Base-by-base conservation (phyloP, 2,888 invertebrate genomes). In the Keiferia lycopersicella region DNA sequence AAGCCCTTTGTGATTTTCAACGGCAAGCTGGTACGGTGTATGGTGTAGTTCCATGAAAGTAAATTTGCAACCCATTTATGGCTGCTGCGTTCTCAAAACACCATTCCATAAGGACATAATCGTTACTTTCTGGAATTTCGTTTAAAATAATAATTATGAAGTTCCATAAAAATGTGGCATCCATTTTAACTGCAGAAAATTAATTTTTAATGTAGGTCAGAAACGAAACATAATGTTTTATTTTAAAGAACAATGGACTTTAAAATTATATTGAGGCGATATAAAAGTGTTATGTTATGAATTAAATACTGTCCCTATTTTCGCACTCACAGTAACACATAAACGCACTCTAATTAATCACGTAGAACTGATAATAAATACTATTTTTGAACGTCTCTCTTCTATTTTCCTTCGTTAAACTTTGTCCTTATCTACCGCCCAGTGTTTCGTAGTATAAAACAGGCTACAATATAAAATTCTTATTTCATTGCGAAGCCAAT, bases 31-130 rank as follows among this genome's bases (percentile, higher is more conserved):
- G 45, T 16, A 41, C 14, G 41, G 41, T 14, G 41, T n/a, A 41
- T 41, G 41, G n/a, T 45, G 45, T 10, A 48, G 51, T 53, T 53
- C 22, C 51, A 53, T 53, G 51, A 53, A 53, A 53, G 51, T 53
- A 53, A 26, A 53, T 53, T 53, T 22, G 51, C 51, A 22, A 53
- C 22, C 51, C 51, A 53, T 53, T 20, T 53, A 53, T 22, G 51
- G 51, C 51, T 14, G 22, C 12, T 1, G 51, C 22, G 51, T 53
- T 53, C 51, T 53, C 51, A 14, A 22, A 53, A 53, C 51, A 53
- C 22, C 51, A 53, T 22, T 53, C 14, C 22, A 20, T 12, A 11
- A 11, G 20, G 12, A 53, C 20, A 22, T 14, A 2, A 14, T 34
- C 6, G 14, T 22, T 53, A 14, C 51, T 53, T 53, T 53, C 51